Percentiles rank a stretch among this genome's conserved stretches.
Conservation (phyloP, 2,888 invertebrate species). For the Balanococcus diminutus region DNA sequence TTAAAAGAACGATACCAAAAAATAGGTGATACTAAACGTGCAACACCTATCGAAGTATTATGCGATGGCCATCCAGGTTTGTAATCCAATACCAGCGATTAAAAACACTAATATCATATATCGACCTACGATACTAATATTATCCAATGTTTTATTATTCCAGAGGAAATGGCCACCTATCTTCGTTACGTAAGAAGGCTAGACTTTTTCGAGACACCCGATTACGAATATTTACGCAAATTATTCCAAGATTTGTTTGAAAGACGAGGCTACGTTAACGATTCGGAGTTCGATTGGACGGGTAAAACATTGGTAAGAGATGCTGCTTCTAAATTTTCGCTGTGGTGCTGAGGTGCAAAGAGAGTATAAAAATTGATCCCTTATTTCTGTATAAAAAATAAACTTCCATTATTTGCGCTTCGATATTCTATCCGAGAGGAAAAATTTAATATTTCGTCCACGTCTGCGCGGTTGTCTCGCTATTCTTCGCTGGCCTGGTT, state of each 20-base stretch:
- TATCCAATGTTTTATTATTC: constrained; percentile 35
- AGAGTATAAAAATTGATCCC: neutral
- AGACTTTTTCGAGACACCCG: constrained; percentile 99
- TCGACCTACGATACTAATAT: neutral
- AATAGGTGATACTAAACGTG: constrained; percentile 99
- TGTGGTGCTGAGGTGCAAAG: neutral
- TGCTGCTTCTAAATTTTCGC: neutral
- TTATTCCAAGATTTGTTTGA: constrained; percentile 93
- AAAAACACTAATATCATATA: neutral
- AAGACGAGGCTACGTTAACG: constrained; percentile 83
- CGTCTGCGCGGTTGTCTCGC: neutral
- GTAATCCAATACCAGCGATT: constrained; percentile 10
- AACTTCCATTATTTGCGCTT: neutral
- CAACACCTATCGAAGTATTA: constrained; percentile 94
- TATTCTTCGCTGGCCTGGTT: neutral
- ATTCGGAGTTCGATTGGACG: constrained; percentile 95
- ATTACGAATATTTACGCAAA: constrained; percentile 97
- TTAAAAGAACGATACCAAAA: constrained; percentile 99
- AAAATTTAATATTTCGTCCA: neutral
- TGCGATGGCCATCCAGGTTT: constrained; percentile 72
- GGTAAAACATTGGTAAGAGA: constrained; percentile 73
- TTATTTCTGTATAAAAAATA: neutral
- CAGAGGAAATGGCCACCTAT: constrained; percentile 97
- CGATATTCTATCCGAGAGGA: neutral
- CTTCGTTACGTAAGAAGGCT: constrained; percentile 93